Evolutionary conservation across 2,888 invertebrate species (phyloP).

Genomic region (Eumerus sabulonum): DNA sequence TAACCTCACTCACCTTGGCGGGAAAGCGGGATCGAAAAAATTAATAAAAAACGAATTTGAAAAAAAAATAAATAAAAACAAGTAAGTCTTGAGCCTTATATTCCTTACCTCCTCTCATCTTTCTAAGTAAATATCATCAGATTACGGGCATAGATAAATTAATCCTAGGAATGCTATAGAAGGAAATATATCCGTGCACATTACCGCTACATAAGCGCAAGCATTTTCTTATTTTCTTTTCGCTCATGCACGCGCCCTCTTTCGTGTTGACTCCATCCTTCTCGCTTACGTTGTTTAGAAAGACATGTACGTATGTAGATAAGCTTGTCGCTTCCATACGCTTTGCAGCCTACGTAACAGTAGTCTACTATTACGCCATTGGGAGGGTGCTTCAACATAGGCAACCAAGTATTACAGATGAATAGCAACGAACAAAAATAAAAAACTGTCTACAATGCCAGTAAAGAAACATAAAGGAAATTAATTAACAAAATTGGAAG

Average conservation of each 20-base stretch:
- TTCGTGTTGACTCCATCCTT: no score
- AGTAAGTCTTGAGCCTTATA: no score
- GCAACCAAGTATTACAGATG: no score
- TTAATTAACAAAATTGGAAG: slow-evolving; percentile 69
- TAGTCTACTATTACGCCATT: neutral
- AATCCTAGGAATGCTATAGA: slow-evolving; percentile 62
- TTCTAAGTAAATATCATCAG: slow-evolving; percentile 66
- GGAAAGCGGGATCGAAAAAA: slow-evolving; percentile 24
- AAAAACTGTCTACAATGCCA: slow-evolving; percentile 29
- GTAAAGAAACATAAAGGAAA: slow-evolving; percentile 63
- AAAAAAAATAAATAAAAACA: slow-evolving; percentile 20
- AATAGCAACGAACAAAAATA: slow-evolving; percentile 9
- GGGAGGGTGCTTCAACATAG: slow-evolving; percentile 3
- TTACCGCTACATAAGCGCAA: neutral
- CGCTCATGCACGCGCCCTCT: no score
- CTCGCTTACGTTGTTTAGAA: no score
- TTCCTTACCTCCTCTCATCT: slow-evolving; percentile 58
- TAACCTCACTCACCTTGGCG: slow-evolving; percentile 23
- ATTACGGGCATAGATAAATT: slow-evolving; percentile 68
- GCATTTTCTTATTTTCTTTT: no score
- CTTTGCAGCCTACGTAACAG: slow-evolving; percentile 19
- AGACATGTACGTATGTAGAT: slow-evolving; percentile 7
- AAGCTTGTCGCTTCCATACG: slow-evolving; percentile 5
- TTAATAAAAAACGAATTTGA: slow-evolving; percentile 26
- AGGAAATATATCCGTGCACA: slow-evolving; percentile 40